These are phyloP conservation scores for Cassiopea andromeda DNA, from an alignment of 30 jellyfish, hydroid and myxozoan species.

Conservation along the genomic window DNA sequence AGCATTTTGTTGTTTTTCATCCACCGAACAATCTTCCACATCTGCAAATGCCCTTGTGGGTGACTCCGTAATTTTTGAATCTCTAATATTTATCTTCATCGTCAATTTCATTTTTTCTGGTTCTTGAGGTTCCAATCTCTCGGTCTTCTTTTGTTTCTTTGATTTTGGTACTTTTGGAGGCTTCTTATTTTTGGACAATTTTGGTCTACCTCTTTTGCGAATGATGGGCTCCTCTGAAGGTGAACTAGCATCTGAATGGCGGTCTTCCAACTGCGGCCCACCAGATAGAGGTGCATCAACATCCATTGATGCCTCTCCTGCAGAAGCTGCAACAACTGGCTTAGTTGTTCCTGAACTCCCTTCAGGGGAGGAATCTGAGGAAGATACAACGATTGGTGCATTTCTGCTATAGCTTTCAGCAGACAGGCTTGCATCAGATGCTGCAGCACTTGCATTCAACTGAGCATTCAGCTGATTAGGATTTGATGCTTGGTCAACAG, in stretches of 20 bases:
- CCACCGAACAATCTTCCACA: background rate
- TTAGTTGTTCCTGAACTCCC: background rate
- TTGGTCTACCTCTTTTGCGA: constrained; percentile 48
- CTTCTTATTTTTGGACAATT: background rate
- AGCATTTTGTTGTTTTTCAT: background rate
- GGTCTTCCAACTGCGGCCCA: too few species aligned
- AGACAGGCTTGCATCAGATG: background rate
- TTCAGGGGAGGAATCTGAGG: constrained; percentile 55
- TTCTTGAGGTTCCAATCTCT: constrained; percentile 6
- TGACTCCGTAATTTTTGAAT: constrained; percentile 66
- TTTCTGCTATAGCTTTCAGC: background rate
- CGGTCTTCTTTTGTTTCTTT: constrained; percentile 23
- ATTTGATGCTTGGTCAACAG: background rate
- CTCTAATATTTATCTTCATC: constrained; percentile 57
- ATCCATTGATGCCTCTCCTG: constrained; percentile 1
- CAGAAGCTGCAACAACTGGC: background rate
- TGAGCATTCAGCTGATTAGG: background rate
- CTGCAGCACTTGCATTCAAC: background rate
- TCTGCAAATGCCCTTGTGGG: constrained; percentile 65
- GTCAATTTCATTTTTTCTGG: constrained; percentile 32
- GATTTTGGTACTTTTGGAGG: constrained; percentile 4
- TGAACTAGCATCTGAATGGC: background rate
- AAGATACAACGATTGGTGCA: background rate
- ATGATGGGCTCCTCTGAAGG: constrained; percentile 21
- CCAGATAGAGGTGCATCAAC: background rate